Evolutionary conservation across 64 coral and sea anemone species (phyloP).

Genomic region (Montipora capricornis): DNA sequence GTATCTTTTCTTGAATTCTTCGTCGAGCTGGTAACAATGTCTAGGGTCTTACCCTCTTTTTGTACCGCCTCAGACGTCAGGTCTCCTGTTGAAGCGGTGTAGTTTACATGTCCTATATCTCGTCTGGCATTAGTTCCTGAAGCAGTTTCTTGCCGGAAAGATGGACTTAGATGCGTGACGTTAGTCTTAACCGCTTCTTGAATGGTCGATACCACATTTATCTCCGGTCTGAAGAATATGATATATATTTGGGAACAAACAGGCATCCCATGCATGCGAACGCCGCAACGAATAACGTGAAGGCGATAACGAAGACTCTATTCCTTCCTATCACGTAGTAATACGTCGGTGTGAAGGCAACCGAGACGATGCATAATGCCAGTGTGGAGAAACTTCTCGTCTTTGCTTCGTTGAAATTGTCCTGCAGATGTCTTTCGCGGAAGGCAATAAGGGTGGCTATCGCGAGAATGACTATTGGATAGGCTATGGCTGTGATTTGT

Average conservation of each 20-base stretch:
- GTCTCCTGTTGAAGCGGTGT: neutral
- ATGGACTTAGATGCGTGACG: neutral
- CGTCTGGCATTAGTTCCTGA: neutral
- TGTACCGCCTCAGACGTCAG: neutral
- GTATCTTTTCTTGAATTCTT: neutral
- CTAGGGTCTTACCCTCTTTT: neutral
- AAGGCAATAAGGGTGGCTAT: constrained; percentile 82
- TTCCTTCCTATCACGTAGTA: constrained; percentile 85
- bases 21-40: neutral
- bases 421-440: constrained; percentile 78
- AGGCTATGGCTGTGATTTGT: constrained; percentile 67
- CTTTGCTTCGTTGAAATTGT: constrained; percentile 92
- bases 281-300: constrained; percentile 76
- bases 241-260: constrained; percentile 87
- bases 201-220: constrained; percentile 23
- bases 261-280: constrained; percentile 89
- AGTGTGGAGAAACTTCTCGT: constrained; percentile 90
- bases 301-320: constrained; percentile 77
- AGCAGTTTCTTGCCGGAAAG: neutral
- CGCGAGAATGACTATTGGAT: constrained; percentile 73
- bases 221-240: constrained; percentile 70
- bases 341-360: constrained; percentile 93
- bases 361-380: constrained; percentile 86
- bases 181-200: neutral
- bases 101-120: constrained; percentile 2